phyloP scores from a whole-genome alignment of 2,113 vertebrate genomes.

The Chionodraco myersi region DNA sequence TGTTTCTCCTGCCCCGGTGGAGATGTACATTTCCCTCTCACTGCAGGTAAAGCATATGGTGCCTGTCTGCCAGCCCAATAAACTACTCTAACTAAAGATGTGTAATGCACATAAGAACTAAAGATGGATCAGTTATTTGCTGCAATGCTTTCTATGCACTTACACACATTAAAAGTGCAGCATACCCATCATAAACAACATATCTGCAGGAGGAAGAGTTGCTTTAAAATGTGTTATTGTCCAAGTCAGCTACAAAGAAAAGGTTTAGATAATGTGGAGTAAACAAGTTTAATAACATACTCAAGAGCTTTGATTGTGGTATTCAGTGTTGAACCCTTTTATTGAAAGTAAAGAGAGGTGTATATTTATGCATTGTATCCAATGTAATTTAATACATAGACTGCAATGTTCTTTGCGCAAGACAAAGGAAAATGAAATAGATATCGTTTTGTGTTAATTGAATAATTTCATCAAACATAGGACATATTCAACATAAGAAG shows the following conservation, averaged over 20 bases:
- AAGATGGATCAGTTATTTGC: neutral
- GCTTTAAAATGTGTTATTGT: neutral
- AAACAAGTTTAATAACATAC: neutral
- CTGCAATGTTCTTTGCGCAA: too few species aligned
- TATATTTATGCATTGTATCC: neutral
- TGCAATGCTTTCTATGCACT: neutral
- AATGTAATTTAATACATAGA: constrained; percentile 1
- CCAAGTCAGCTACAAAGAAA: neutral
- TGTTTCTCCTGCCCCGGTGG: constrained; percentile 8
- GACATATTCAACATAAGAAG: constrained; percentile 2
- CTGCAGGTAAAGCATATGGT: neutral
- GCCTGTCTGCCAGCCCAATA: constrained; percentile 23
- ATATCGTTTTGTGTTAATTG: constrained; percentile 30
- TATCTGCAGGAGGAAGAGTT: neutral
- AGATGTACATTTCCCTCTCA: neutral
- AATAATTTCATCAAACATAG: constrained; percentile 30
- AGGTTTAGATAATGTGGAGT: too few species aligned
- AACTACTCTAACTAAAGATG: constrained; percentile 13
- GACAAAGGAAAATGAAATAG: constrained; percentile 21
- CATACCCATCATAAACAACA: neutral
- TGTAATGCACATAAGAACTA: neutral
- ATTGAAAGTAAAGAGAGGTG: constrained; percentile 26
- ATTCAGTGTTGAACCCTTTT: constrained; percentile 27
- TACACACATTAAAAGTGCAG: constrained; percentile 3
- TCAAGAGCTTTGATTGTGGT: neutral